Conservation (phyloP, 35 echinoderm and acorn worm genomes). For the Ptychodera flava region DNA sequence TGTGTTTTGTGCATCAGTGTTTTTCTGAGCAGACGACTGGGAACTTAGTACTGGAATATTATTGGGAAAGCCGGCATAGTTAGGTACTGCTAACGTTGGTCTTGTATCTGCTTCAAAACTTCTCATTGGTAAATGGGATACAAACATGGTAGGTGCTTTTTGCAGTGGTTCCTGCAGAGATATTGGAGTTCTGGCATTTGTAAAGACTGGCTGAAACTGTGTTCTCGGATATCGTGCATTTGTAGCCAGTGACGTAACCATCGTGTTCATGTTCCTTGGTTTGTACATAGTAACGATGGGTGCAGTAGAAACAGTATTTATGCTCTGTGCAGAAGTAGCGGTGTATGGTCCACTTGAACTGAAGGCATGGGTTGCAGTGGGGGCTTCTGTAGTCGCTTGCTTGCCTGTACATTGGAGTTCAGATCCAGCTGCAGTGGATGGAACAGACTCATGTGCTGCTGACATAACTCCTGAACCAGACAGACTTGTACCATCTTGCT, state of each 20-base stretch:
- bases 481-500: slow-evolving; percentile 13
- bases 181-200: not conserved
- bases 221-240: not conserved
- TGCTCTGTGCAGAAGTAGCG: not conserved
- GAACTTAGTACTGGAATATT: not conserved
- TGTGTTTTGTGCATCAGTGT: too few species aligned
- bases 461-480: not conserved
- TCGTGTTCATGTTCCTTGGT: not conserved
- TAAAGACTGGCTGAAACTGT: not conserved
- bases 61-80: not conserved
- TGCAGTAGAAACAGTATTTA: not conserved
- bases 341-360: not conserved
- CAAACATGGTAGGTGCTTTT: not conserved
- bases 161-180: not conserved
- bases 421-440: slow-evolving; percentile 14
- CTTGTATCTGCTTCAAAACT: not conserved
- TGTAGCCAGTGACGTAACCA: not conserved
- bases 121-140: not conserved
- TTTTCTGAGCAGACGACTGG: too few species aligned
- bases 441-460: not conserved
- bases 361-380: too few species aligned
- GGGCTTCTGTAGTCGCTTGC: too few species aligned
- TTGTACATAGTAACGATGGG: not conserved
- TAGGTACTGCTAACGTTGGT: not conserved
- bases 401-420: too few species aligned